A percentile compares a stretch with the other conserved stretches of the same genome.
Evolutionary conservation across 2,888 invertebrate species (phyloP).

Genomic region (Notocelia uddmanniana): DNA sequence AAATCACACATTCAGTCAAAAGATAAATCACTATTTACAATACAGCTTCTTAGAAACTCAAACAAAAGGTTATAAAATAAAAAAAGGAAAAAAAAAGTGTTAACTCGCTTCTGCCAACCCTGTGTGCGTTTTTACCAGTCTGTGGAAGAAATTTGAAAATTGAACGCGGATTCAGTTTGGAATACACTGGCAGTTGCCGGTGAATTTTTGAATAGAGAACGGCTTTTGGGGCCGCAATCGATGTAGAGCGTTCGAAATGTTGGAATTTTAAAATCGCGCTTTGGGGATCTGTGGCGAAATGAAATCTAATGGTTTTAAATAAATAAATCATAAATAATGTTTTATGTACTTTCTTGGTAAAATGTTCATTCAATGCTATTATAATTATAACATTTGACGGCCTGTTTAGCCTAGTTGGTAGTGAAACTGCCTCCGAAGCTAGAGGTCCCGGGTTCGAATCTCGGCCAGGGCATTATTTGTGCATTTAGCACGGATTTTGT

Average conservation of each 20-base stretch:
- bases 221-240: conserved; percentile 37
- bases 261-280: conserved; percentile 28
- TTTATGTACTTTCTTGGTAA: no score
- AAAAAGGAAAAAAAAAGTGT: conserved; percentile 20
- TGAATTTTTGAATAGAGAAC: conserved; percentile 37
- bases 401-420: no score
- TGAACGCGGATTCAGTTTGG: conserved; percentile 53
- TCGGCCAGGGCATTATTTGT: no score
- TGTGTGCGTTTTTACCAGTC: conserved; percentile 50
- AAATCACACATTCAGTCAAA: conserved; percentile 28
- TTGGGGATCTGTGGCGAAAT: conserved; percentile 16
- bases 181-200: conserved; percentile 48
- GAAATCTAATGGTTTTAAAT: not conserved
- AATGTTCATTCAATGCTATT: no score
- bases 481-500: no score
- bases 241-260: conserved; percentile 29
- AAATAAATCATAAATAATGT: no score
- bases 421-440: no score
- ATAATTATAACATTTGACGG: no score
- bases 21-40: conserved; percentile 40
- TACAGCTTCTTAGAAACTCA: conserved; percentile 26
- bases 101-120: conserved; percentile 53
- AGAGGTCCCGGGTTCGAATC: no score
- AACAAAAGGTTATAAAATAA: conserved; percentile 49
- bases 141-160: conserved; percentile 53